Percentiles rank a stretch among this genome's conserved stretches.
Conservation (phyloP, 2,888 invertebrate species). For the Caenorhabditis imperialis region DNA sequence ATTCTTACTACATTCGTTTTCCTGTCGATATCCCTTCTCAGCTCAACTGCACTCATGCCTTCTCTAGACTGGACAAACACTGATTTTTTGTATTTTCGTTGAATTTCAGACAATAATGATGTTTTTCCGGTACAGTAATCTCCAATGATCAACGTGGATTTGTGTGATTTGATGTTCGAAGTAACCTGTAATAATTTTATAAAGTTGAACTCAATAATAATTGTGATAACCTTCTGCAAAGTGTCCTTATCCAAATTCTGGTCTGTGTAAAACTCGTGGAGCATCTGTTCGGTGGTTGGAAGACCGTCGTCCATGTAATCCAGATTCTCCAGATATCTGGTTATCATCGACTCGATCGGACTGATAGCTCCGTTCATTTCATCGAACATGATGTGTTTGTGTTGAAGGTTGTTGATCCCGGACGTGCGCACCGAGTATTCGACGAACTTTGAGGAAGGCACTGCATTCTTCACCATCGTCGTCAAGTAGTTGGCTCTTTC, state of each 20-base stretch:
- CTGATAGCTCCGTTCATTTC: constrained; percentile 29
- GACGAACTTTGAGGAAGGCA: constrained; percentile 34
- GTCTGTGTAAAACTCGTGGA: constrained; percentile 15
- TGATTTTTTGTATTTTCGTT: constrained; percentile 4
- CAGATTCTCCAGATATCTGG: constrained; percentile 11
- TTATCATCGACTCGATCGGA: constrained; percentile 28
- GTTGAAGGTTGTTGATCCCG: constrained; percentile 62
- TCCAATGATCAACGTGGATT: constrained; percentile 23
- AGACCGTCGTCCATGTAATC: background rate
- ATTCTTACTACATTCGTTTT: constrained; percentile 43
- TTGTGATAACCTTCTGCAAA: constrained; percentile 30
- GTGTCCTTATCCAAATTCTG: constrained; percentile 7
- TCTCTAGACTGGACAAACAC: constrained; percentile 25
- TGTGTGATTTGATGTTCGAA: constrained; percentile 13
- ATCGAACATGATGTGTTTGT: constrained; percentile 56
- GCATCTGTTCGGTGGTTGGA: constrained; percentile 5
- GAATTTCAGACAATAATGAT: constrained; percentile 19
- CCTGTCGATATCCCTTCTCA: constrained; percentile 29
- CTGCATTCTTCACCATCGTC: constrained; percentile 42
- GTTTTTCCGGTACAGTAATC: constrained; percentile 51
- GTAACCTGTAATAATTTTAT: constrained; percentile 13
- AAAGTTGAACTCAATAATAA: background rate
- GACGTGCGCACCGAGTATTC: constrained; percentile 52
- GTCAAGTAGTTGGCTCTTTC: constrained; percentile 55
- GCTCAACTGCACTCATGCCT: constrained; percentile 24